phyloP scores from a whole-genome alignment of 2,888 invertebrate species.

The Sceliomorpha sp. region DNA sequence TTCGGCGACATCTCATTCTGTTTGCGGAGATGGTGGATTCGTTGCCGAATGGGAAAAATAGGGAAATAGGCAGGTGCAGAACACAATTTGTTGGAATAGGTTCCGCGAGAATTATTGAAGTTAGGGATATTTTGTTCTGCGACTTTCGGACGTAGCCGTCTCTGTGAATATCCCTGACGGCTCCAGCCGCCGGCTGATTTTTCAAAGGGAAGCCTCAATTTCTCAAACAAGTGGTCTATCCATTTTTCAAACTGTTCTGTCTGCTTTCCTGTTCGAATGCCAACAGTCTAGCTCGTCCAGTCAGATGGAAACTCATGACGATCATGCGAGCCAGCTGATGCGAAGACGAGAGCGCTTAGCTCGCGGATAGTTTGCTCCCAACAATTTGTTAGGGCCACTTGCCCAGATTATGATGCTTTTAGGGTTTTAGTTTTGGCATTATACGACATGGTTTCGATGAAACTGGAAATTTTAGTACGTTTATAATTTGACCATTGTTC shows the following conservation, averaged over 20 bases:
- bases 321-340: slow-evolving; percentile 21
- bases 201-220: slow-evolving; percentile 14
- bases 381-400: slow-evolving; percentile 19
- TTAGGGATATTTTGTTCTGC: too few species aligned
- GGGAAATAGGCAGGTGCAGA: too few species aligned
- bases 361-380: slow-evolving; percentile 18
- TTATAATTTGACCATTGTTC: too few species aligned
- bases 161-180: slow-evolving; percentile 20
- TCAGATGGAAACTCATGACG: slow-evolving; percentile 24
- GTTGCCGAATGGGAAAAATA: too few species aligned
- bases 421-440: too few species aligned
- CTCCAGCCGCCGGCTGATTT: slow-evolving; percentile 1
- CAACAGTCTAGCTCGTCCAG: slow-evolving; percentile 30
- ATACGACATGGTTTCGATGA: slow-evolving; percentile 5
- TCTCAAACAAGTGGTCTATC: slow-evolving; percentile 41
- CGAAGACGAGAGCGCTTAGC: slow-evolving; percentile 24
- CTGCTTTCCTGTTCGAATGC: slow-evolving; percentile 24
- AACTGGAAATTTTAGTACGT: not conserved
- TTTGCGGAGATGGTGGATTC: too few species aligned
- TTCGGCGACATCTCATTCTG: too few species aligned
- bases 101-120: too few species aligned
- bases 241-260: slow-evolving; percentile 19
- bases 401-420: slow-evolving; percentile 24
- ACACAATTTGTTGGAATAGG: too few species aligned
- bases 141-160: too few species aligned